Evolutionary conservation across 1,140 invertebrate genomes (phyloP), one percentile per base, ranked within the genome.

Genomic region (Drosophila guanche): DNA sequence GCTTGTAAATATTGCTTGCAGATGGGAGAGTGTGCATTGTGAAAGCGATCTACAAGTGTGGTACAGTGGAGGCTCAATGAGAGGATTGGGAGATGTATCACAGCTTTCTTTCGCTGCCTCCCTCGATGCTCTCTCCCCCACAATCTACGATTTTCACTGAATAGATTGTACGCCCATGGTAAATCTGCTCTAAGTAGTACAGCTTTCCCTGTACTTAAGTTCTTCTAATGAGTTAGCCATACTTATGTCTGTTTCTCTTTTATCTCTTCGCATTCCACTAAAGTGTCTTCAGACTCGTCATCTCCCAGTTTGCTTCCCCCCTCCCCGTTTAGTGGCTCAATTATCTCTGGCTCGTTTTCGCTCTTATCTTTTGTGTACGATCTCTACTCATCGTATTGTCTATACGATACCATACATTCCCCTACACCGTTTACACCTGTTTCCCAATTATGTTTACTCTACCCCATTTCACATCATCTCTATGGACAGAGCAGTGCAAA

Each of bases 351-450:
- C 66, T 61, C 48, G 67, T 61, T 71, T 69, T 54, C 37, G 60
- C 67, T 71, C 67, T 48, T 72, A 71, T 72, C 68, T 59, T 4
- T 27, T 6, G 33, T 48, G 41, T 56, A 56, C 45, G 43, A 76
- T 80, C 77, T 76, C 43, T 25, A 29, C 41, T 58, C 23, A 25
- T 14, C 56, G 29, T 45, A 29, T 45, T 29, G 23, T 46, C 37
- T 37, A 33, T 27, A 12, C 42, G 43, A 20, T 22, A 7, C 20
- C 45, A 41, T 40, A 25, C 42, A 22, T 42, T 62, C 10, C 7
- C 37, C 48, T 50, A 68, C 69, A 50, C 70, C 65, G 61, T 84
- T 84, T 79, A 79, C 79, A 83, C 79, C 79, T 83, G 79, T 84
- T 69, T 75, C 60, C 76, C 61, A 85, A 67, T 80, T 79, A 79